phyloP scores from a whole-genome alignment of 1,140 invertebrate genomes.

The Megathymus violae region DNA sequence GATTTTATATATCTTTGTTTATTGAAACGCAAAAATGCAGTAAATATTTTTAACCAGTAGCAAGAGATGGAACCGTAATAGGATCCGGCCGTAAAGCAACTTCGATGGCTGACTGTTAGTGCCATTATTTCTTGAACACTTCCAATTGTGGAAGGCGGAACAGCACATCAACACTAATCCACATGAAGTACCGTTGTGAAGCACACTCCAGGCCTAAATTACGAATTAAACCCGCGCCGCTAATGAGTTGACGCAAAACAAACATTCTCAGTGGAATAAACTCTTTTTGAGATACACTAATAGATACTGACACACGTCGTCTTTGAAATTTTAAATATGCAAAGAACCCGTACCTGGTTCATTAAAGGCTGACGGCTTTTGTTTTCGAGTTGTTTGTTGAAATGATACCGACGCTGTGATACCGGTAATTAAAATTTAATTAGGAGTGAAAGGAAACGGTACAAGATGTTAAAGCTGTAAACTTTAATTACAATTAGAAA shows the following conservation, averaged over 20 bases:
- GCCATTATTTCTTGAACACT: too few species aligned
- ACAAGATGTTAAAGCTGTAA: neutral
- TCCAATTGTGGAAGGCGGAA: too few species aligned
- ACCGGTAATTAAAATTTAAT: conserved; percentile 20
- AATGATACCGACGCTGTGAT: conserved; percentile 3
- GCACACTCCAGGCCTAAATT: too few species aligned
- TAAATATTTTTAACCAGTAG: too few species aligned
- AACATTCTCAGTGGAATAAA: conserved; percentile 1
- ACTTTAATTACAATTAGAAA: neutral
- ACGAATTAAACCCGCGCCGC: too few species aligned
- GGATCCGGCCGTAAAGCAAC: too few species aligned
- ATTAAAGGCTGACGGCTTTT: conserved; percentile 7
- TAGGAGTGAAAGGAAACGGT: conserved; percentile 12
- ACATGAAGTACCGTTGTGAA: too few species aligned
- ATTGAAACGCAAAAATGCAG: too few species aligned
- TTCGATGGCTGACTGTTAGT: too few species aligned
- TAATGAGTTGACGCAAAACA: neutral
- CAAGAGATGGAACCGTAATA: too few species aligned
- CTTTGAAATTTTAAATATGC: conserved; percentile 25
- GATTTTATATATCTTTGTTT: too few species aligned
- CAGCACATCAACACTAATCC: too few species aligned
- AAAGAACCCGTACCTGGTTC: neutral
- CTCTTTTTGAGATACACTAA: neutral
- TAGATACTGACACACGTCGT: conserved; percentile 11
- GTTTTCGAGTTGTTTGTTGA: conserved; percentile 14